Evolutionary conservation across 2,797 vertebrate genomes (phyloP).

Genomic region (Benthosema pterotum): DNA sequence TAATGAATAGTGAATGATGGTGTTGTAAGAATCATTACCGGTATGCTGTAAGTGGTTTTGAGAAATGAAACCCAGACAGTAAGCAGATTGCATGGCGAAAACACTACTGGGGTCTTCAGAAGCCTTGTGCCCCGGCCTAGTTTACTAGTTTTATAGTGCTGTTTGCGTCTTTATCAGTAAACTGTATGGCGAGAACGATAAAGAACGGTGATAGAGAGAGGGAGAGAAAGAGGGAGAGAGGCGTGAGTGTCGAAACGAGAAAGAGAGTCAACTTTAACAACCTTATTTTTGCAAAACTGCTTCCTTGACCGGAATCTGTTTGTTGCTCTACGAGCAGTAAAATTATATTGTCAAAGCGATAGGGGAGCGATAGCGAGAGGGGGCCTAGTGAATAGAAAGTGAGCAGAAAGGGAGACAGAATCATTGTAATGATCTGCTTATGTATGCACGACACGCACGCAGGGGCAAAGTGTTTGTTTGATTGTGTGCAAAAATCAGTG

Average conservation of each 20-base stretch:
- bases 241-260: no score
- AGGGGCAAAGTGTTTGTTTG: constrained; percentile 36
- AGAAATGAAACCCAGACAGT: constrained; percentile 39
- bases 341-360: no score
- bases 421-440: no score
- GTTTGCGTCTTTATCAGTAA: constrained; percentile 31
- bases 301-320: constrained; percentile 28
- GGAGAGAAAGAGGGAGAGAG: neutral
- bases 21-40: no score
- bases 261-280: neutral
- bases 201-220: constrained; percentile 8
- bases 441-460: no score
- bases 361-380: no score
- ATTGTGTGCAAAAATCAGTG: constrained; percentile 33
- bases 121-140: constrained; percentile 37
- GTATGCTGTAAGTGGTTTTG: neutral
- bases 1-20: no score
- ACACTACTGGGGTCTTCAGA: constrained; percentile 4
- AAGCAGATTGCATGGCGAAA: neutral
- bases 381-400: no score
- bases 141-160: constrained; percentile 18
- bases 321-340: no score
- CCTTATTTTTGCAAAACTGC: constrained; percentile 19
- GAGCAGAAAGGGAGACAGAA: no score
- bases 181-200: constrained; percentile 36